Evolutionary conservation across 2,113 vertebrate species (phyloP), one percentile per base, ranked within the genome.

Genomic region (Aphyosemion australe): DNA sequence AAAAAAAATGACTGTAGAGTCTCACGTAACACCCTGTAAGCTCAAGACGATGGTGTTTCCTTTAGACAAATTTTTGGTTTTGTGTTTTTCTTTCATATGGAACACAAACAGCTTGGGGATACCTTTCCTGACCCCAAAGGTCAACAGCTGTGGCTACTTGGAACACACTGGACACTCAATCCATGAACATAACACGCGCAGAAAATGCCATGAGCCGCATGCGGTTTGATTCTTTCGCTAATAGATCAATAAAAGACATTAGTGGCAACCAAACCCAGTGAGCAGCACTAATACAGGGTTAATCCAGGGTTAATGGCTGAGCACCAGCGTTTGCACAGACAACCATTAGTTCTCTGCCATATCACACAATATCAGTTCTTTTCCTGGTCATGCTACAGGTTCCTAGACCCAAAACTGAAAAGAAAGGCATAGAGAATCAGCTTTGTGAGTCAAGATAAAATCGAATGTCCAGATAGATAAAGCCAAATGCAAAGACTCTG

Each of bases 171-270:
- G 50, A 19, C 65, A 16, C 16, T 46, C 53, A 55, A 48, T 46
- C 49, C 57, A 75, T 46, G 26, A 82, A 45, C 76, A 47, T 8
- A 12, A 34, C 75, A 59, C 76, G 57, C 31, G 60, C 26, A 39
- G 57, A 64, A 73, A 84, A 69, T 31, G 65, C 84, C 62, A 65
- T 6, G 69, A 79, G 80, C 69, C 2, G n/a, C 46, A 34, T 39
- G 54, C 34, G 18, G 82, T 84, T 87, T 78, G 84, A 87, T 88
- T 82, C 86, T 68, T 82, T 69, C 18, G 55, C 86, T 90, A 88
- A 83, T 82, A 78, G 87, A 91, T 90, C 88, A 86, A 91, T 88
- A 89, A 91, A 91, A 88, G 82, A 89, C 87, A 91, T 91, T 90
- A 90, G 90, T 52, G 81, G 84, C 72, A 16, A 69, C 80, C 88